phyloP scores from a whole-genome alignment of 1,140 invertebrate genomes.

The Archivesica marissinica region DNA sequence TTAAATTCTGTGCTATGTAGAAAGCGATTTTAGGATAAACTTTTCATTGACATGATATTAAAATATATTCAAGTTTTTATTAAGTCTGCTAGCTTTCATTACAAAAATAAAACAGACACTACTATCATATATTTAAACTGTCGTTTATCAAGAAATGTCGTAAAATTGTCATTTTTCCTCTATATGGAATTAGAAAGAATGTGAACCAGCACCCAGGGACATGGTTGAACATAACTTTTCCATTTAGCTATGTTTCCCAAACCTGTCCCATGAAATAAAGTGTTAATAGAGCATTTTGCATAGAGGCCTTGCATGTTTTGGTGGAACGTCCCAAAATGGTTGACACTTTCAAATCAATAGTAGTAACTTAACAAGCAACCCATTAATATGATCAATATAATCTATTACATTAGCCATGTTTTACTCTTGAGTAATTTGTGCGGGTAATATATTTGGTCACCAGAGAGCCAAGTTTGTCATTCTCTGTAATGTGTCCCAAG shows the following conservation, averaged over 20 bases:
- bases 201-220: background rate
- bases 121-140: background rate
- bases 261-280: constrained; percentile 15
- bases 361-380: constrained; percentile 30
- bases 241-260: background rate
- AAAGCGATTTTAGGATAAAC: no score
- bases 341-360: constrained; percentile 50
- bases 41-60: no score
- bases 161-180: constrained; percentile 1
- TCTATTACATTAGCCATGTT: constrained; percentile 59
- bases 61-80: no score
- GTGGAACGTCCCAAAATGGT: constrained; percentile 45
- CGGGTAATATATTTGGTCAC: constrained; percentile 59
- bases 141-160: constrained; percentile 10
- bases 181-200: background rate
- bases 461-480: constrained; percentile 44
- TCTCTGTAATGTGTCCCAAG: constrained; percentile 29
- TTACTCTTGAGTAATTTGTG: constrained; percentile 58
- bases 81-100: constrained; percentile 1
- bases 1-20: no score
- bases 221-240: background rate
- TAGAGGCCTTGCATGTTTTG: constrained; percentile 17
- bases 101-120: background rate
- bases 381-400: constrained; percentile 60
- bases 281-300: constrained; percentile 18